Evolutionary conservation across 2,113 vertebrate genomes (phyloP), one percentile per base, ranked within the genome.

Genomic region (Varanus komodoensis): DNA sequence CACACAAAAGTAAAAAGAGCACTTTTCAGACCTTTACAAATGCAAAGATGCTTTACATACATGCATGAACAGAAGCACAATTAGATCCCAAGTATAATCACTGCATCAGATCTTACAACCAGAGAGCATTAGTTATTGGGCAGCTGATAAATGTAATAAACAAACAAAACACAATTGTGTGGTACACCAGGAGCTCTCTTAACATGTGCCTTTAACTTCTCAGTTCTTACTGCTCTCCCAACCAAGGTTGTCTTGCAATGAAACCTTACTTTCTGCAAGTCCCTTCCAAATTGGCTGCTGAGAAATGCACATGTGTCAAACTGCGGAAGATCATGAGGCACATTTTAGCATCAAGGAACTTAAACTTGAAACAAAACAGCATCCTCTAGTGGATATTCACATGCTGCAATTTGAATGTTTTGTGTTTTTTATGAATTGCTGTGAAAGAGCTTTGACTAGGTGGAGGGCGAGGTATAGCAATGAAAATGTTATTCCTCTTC

Each of bases 381-480:
- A 64, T 86, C 88, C 91, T 73, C 88, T n/a, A 84, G 80, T 87
- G 91, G 91, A 87, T 90, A 79, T 75, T 86, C 67, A 73, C 9
- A 4, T 68, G 77, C 48, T 57, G 21, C 57, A 69, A 69, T 8
- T 6, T 1, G 69, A 67, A 75, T 81, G 32, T 80, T 57, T 44
- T 27, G 38, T 44, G 38, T 44, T 44, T 44, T 44, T 44, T 44
- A 44, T 44, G 38, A 44, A 44, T 44, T 44, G 38, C 38, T 3
- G 38, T 44, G 38, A 44, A 44, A 44, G 38, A 44, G 38, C 38
- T 44, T 44, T 44, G 38, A 44, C 38, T 1, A 44, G 38, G 38
- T 44, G 38, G 38, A 44, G 38, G 38, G 38, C 38, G 3, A 44
- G 38, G 38, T 44, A 44, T 44, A 44, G 38, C 38, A 44, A 44